Evolutionary conservation across 1,140 invertebrate species (phyloP), one percentile per base, ranked within the genome.

Genomic region (Heliothis virescens): DNA sequence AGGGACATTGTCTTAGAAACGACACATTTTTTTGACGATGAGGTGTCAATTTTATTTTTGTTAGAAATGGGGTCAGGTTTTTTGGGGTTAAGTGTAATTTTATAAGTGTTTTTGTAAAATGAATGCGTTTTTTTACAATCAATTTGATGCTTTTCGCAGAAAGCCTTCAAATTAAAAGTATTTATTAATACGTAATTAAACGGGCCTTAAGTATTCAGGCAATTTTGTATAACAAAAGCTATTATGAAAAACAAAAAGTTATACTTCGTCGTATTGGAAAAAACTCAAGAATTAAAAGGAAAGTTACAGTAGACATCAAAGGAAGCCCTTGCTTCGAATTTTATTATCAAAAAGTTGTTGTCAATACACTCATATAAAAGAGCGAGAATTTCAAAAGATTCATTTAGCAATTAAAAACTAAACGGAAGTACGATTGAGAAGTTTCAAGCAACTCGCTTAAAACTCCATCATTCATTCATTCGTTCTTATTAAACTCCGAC

Each of bases 391-490:
- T 60, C 53, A 74, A 74, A 74, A 74, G 72, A 74, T 60, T 74
- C 72, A 63, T 26, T 21, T 59, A 34, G 47, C 72, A 59, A 74
- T 74, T 60, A 74, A 74, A 74, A 74, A 60, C 72, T 74, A 50
- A 74, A 60, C 72, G 72, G 16, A 34, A 60, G 57, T 26, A 60
- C n/a, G 41, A 74, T 60, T 74, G 72, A 18, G n/a, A 72, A 74
- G 55, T 60, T 60, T 34, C 41, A 16, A 74, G 60, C 72, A 60
- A 74, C 55, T 73, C 71, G 71, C 53, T 74, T 74, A 59, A 74
- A 74, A 74, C 72, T 74, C 16, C 55, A 74, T 74, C 72, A 73
- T 73, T 73, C 53, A 74, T 74, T 74, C 72, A 74, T 60, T 74
- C 71, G 16, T 74, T 74, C 72, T 74, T 72, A 72, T 72, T 74